Percentiles rank a stretch among this genome's conserved stretches.
Conservation (phyloP, 1,140 invertebrate genomes). For the Calliphora vicina region DNA sequence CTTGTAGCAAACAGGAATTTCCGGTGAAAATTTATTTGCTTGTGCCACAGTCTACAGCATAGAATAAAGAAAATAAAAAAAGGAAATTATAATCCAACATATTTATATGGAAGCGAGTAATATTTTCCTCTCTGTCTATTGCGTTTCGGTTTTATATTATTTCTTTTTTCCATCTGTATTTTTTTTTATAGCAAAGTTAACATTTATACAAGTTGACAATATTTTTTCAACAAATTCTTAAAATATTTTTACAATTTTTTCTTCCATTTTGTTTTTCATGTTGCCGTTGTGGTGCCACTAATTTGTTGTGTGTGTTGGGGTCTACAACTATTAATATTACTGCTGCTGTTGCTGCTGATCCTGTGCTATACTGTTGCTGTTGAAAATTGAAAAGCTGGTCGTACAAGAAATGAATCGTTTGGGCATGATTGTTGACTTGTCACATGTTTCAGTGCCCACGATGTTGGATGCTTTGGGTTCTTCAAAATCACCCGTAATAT, state of each 20-base stretch:
- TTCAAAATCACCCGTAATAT: slow-evolving; percentile 85
- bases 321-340: neutral
- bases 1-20: slow-evolving; percentile 13
- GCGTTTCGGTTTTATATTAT: neutral
- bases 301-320: neutral
- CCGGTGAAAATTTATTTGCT: slow-evolving; percentile 9
- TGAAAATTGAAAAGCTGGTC: slow-evolving; percentile 69
- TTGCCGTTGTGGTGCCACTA: neutral
- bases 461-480: slow-evolving; percentile 80
- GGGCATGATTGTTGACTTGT: slow-evolving; percentile 92
- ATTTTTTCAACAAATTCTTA: slow-evolving; percentile 1
- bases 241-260: neutral
- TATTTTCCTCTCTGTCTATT: neutral
- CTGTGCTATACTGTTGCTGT: neutral
- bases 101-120: neutral
- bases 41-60: neutral
- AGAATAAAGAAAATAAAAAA: neutral
- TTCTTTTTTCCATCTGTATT: neutral
- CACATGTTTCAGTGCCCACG: slow-evolving; percentile 82
- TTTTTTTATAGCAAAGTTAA: neutral
- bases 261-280: neutral
- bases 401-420: slow-evolving; percentile 85
- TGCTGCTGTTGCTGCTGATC: neutral
- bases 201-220: slow-evolving; percentile 3
- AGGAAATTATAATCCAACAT: neutral